Evolutionary conservation across 1,140 invertebrate species (phyloP), one percentile per base, ranked within the genome.

Genomic region (Camponotus pennsylvanicus): DNA sequence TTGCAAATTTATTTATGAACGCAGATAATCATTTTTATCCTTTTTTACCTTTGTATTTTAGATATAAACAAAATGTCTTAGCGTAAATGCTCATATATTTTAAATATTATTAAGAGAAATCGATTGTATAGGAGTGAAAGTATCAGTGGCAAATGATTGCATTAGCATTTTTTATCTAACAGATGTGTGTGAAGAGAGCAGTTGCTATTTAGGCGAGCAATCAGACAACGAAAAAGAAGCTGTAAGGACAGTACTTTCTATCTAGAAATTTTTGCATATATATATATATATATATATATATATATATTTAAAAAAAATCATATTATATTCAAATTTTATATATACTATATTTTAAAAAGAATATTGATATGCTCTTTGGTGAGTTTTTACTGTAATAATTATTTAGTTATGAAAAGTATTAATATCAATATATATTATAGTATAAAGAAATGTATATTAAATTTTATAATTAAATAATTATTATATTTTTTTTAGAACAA

Each of bases 71-170:
- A 49, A 49, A 3, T 3, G 3, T 49, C 13, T 49, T 49, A 49
- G 15, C 0, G 27, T 34, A 37, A 7, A 40, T 37, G 4, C n/a
- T 49, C 2, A 57, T 8, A 57, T 8, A 13, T 42, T 61, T 61
- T 61, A 52, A 45, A 13, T 63, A 5, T 5, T 42, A n/a, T 52
- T 52, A 37, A 37, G 76, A 79, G 32, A 52, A 67, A 67, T 67
- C 42, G 32, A 64, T 66, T 34, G 18, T n/a, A 78, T 2, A 49
- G 3, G 45, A 49, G 76, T 67, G 61, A 79, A 79, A 79, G 76
- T 79, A 64, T 40, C 11, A 34, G 27, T 59, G 61, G 5, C 18
- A 52, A 9, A 66, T 52, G 40, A 11, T 67, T 76, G 37, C 13
- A 76, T 45, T 76, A 59, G 6, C n/a, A 59, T 59, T 78, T 67